Evolutionary conservation across 2,797 vertebrate genomes (phyloP).

Genomic region (Anas flavirostris): DNA sequence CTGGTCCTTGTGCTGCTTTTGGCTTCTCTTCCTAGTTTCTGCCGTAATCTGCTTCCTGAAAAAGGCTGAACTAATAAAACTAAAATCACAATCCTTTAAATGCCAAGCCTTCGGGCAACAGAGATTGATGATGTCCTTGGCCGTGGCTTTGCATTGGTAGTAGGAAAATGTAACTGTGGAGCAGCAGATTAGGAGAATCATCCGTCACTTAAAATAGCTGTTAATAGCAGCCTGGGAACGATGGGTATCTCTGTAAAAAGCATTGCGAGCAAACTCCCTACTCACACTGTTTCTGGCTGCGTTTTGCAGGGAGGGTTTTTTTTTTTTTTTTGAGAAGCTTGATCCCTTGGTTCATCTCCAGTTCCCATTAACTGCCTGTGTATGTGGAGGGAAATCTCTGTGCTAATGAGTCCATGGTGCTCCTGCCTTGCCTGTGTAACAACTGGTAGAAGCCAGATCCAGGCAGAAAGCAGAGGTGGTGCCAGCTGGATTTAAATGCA

Average conservation of each 20-base stretch:
- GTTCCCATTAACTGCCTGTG: fast-evolving
- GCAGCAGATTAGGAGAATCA: not conserved
- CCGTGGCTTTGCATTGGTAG: not conserved
- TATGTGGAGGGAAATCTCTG: not conserved
- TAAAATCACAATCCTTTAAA: not conserved
- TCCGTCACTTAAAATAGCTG: constrained; percentile 14
- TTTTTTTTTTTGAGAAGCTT: not conserved
- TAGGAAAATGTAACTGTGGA: not conserved
- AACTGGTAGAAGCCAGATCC: not conserved
- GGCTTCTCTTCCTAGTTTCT: not conserved
- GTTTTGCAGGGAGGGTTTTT: not conserved
- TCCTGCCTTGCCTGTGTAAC: not conserved
- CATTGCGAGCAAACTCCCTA: not conserved
- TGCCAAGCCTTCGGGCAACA: constrained; percentile 15
- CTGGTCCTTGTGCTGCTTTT: not conserved
- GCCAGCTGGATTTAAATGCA: not conserved
- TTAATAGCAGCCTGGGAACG: not conserved
- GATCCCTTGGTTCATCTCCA: not conserved
- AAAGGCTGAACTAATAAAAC: not conserved
- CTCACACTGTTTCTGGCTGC: not conserved
- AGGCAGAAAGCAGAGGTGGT: not conserved
- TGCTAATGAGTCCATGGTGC: not conserved
- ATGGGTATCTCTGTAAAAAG: not conserved
- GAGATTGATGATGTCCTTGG: constrained; percentile 17
- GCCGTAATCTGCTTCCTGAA: not conserved